Evolutionary conservation across 2,888 invertebrate species (phyloP), one percentile per base, ranked within the genome.

Genomic region (Nipponacmea schrenckii): DNA sequence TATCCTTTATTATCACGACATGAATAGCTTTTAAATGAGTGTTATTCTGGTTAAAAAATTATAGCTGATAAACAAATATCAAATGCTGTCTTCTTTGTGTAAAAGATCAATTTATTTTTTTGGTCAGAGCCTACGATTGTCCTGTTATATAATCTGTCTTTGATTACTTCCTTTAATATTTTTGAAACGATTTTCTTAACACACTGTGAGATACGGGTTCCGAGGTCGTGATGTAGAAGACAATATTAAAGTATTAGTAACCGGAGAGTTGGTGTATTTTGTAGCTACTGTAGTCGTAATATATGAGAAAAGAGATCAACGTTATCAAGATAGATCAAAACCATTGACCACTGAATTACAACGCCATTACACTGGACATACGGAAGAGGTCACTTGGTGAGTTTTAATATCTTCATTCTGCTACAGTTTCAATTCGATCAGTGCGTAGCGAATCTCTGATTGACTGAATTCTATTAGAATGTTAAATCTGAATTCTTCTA

Each of bases 241-340:
- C 63, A 86, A 84, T 69, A 74, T 87, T 65, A 70, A 80, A 62
- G 80, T 86, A 8, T 74, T 85, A 46, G 80, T 81, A 1, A 82
- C 80, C 10, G 85, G 83, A 0, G 87, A 88, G 71, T 91, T 97
- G 12, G 91, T 96, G 62, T 97, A 96, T 89, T 95, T 94, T 86
- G 96, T 96, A n/a, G 96, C 96, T 0, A 94, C 96, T 0, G 94
- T 96, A 0, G 96, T 95, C 0, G 93, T 97, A 44, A 92, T 97
- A 89, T 94, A 94, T 85, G 95, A 96, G 87, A 92, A 94, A 65
- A 94, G 94, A 76, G 56, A 56, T 0, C 39, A 39, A 10, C 39
- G 39, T 1, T 39, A 39, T 39, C 39, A 39, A 39, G 39, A 39
- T 39, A 39, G 10, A 39, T 39, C 39, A 39, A 39, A 39, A 39